Evolutionary conservation across 2,113 vertebrate species (phyloP), one percentile per base, ranked within the genome.

Genomic region (Istiophorus platypterus): DNA sequence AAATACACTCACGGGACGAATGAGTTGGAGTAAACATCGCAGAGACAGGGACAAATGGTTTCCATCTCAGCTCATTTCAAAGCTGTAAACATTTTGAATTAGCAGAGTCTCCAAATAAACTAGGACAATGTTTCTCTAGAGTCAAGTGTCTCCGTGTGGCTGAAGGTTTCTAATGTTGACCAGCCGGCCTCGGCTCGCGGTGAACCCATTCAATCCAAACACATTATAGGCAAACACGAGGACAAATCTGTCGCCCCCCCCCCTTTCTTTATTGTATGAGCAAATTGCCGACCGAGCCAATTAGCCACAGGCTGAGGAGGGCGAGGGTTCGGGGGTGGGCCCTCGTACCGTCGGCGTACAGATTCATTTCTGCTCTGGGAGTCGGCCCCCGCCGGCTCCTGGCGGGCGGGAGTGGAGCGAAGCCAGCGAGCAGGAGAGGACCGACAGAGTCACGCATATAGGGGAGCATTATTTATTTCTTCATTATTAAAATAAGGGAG

Each of bases 201-300:
- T 93, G 92, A 90, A 87, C 92, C 86, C 87, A 91, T 91, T 92
- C 90, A 66, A 78, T 94, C 91, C 84, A 85, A 91, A 93, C 91
- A 88, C 82, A 91, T 92, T 91, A 91, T 47, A 24, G 7, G 47
- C 51, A 56, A 52, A 64, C 47, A 14, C 39, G 37, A 39, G 61
- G 75, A 81, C 11, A 18, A 49, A 52, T 61, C 74, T 20, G 22
- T 3, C 63, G 2, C 37, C 9, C n/a, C 24, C 57, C 45, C 37
- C 49, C 5, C 52, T 20, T 77, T 51, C 66, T 83, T 83, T 71
- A 79, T 37, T 70, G 7, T 76, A 78, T 82, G 87, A 90, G 81
- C 70, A 81, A 89, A 89, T 86, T 85, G 65, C 72, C 31, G 3
- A 92, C 58, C 67, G 72, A 86, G 86, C 90, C 92, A 91, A 92